Evolutionary conservation across 2,113 vertebrate genomes (phyloP).

Genomic region (Numida meleagris): DNA sequence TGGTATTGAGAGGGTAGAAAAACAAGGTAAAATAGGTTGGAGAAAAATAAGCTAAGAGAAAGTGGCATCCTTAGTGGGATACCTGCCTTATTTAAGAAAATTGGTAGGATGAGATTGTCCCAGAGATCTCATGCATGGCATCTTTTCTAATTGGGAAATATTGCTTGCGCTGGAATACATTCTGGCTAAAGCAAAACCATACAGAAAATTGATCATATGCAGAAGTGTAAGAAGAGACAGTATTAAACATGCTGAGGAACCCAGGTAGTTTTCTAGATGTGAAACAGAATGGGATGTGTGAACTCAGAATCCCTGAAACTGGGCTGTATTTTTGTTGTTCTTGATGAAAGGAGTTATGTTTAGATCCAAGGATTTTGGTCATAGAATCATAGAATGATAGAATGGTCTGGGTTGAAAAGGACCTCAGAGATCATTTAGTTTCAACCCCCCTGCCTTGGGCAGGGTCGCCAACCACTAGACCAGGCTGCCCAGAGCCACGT

Average conservation of each 20-base stretch:
- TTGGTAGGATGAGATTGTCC: neutral
- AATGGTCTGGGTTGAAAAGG: too few relatives aligned
- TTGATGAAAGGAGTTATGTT: neutral
- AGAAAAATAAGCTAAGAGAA: neutral
- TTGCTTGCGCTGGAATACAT: neutral
- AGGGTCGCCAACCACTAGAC: too few relatives aligned
- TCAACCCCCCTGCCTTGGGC: too few relatives aligned
- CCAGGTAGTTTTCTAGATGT: neutral
- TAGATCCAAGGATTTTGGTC: neutral
- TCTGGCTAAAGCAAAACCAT: neutral
- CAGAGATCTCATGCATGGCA: neutral
- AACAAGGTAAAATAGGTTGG: constrained; percentile 1
- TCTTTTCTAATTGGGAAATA: neutral
- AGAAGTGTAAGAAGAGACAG: neutral
- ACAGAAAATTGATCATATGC: neutral
- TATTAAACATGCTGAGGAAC: too few relatives aligned
- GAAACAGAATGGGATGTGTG: neutral
- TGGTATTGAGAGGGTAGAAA: neutral
- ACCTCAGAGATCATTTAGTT: too few relatives aligned
- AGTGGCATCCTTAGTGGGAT: neutral
- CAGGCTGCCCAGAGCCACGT: too few relatives aligned
- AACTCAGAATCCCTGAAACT: neutral
- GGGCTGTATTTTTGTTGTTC: neutral
- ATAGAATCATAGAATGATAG: too few relatives aligned
- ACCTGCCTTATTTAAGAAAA: neutral